Conservation (phyloP, 1,140 invertebrate species). For the Drosophila kurseongensis region DNA sequence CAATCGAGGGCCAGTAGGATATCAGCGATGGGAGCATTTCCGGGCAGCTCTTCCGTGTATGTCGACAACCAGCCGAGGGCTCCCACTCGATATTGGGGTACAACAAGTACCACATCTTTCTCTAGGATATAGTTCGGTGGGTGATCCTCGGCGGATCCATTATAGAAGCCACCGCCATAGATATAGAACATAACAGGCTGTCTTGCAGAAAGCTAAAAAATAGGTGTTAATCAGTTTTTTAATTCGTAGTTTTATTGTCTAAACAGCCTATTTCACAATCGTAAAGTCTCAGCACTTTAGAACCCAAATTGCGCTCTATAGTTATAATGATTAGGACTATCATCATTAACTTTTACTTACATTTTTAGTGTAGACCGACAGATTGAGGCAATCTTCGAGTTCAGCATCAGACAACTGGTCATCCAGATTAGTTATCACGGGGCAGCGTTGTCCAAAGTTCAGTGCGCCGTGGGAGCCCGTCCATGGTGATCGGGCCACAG, state of each 20-base stretch:
- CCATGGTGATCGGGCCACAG: conserved; percentile 68
- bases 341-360: conserved; percentile 44
- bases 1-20: conserved; percentile 86
- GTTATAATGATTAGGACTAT: neutral
- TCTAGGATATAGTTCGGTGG: conserved; percentile 91
- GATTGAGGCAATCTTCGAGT: conserved; percentile 79
- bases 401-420: conserved; percentile 47
- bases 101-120: conserved; percentile 90
- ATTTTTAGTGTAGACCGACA: conserved; percentile 79
- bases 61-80: conserved; percentile 86
- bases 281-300: neutral
- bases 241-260: neutral
- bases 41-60: conserved; percentile 60
- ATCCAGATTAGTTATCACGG: conserved; percentile 70
- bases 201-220: conserved; percentile 50
- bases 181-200: conserved; percentile 83
- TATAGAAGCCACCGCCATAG: conserved; percentile 81
- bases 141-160: conserved; percentile 86
- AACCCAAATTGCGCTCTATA: neutral
- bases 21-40: conserved; percentile 74
- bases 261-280: neutral
- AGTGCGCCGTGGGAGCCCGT: conserved; percentile 48
- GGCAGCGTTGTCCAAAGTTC: conserved; percentile 77
- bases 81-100: conserved; percentile 91
- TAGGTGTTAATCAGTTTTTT: neutral